A percentile compares a stretch with the other conserved stretches of the same genome.
Conservation (phyloP, 2,888 invertebrate genomes). For the Rhagium mordax region DNA sequence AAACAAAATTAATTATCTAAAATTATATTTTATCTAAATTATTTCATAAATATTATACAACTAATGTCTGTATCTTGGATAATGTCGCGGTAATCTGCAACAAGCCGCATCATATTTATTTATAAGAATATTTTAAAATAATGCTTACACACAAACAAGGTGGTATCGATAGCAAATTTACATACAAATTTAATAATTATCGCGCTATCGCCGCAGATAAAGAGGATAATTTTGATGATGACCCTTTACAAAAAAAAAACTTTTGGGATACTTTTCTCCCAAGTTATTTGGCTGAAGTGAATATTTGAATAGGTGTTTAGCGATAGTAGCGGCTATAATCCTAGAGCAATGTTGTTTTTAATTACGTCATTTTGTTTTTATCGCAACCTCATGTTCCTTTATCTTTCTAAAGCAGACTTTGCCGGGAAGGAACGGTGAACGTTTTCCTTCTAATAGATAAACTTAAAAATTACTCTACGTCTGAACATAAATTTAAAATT, state of each 20-base stretch:
- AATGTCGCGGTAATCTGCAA: not conserved
- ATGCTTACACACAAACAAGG: not conserved
- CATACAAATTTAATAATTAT: not conserved
- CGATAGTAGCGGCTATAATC: too few species aligned
- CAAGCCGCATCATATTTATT: slow-evolving; percentile 4
- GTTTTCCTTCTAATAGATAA: not conserved
- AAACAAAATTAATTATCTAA: slow-evolving; percentile 12
- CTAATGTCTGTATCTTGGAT: not conserved
- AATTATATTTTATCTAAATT: slow-evolving; percentile 12
- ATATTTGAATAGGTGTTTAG: too few species aligned
- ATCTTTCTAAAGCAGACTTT: not conserved
- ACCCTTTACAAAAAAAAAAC: too few species aligned
- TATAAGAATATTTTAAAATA: slow-evolving; percentile 10
- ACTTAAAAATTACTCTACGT: too few species aligned
- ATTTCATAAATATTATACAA: not conserved
- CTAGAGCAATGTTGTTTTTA: not conserved
- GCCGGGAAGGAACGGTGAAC: not conserved
- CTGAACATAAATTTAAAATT: too few species aligned
- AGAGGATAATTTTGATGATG: too few species aligned
- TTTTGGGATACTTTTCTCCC: too few species aligned
- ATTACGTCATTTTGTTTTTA: not conserved
- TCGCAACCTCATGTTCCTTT: not conserved
- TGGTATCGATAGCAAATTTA: not conserved
- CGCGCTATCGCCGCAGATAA: not conserved
- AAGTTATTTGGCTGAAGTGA: too few species aligned